Evolutionary conservation across 2,113 vertebrate species (phyloP).

Genomic region (Cynocephalus volans): DNA sequence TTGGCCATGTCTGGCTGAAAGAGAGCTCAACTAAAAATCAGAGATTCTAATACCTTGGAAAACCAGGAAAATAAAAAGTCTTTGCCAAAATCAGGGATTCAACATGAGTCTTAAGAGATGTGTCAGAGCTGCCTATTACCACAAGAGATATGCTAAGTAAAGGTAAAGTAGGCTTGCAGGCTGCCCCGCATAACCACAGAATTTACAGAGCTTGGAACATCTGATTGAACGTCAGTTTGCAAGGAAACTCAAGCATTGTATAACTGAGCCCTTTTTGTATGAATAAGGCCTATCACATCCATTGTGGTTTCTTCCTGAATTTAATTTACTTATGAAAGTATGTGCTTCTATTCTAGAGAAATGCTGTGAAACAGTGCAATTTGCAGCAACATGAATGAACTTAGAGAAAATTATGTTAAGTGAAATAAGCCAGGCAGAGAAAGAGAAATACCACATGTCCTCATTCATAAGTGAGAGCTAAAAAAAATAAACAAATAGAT

Average conservation of each 20-base stretch:
- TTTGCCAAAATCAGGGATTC: constrained; percentile 19
- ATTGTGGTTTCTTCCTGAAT: neutral
- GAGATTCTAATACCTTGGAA: neutral
- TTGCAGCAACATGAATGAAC: too few species aligned
- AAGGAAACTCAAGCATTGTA: neutral
- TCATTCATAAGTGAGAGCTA: too few species aligned
- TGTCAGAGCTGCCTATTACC: neutral
- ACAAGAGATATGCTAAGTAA: neutral
- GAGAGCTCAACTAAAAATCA: neutral
- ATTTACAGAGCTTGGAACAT: neutral
- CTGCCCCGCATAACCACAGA: neutral
- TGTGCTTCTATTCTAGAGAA: too few species aligned
- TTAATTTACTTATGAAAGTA: neutral
- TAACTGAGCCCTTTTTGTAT: neutral
- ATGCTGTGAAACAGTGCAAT: too few species aligned
- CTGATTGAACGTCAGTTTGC: neutral
- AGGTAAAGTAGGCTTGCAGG: neutral
- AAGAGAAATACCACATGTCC: too few species aligned
- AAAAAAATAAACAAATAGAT: too few species aligned
- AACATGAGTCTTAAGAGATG: neutral
- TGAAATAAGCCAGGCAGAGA: too few species aligned
- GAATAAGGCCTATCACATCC: neutral
- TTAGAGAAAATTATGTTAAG: too few species aligned
- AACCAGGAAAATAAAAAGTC: neutral
- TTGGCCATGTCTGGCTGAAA: neutral